Conservation (phyloP, 2,113 vertebrate species). For the Odocoileus virginianus region DNA sequence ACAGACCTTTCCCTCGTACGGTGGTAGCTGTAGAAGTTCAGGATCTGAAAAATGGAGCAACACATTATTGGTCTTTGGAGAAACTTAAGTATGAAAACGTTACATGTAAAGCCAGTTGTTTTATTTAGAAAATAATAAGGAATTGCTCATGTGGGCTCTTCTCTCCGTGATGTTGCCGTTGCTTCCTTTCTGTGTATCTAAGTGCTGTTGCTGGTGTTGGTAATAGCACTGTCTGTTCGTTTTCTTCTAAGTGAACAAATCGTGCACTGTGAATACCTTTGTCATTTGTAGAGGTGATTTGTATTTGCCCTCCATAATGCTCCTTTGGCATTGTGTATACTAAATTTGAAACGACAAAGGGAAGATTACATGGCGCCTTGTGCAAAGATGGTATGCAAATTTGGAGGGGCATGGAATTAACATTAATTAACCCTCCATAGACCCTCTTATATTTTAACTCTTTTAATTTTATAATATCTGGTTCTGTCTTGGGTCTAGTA, state of each 20-base stretch:
- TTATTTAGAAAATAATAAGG: not conserved
- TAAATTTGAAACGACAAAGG: not conserved
- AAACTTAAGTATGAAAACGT: constrained; percentile 90
- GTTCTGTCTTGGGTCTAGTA: not conserved
- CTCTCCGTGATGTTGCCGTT: not conserved
- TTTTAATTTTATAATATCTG: not conserved
- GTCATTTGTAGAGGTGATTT: not conserved
- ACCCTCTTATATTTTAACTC: not conserved
- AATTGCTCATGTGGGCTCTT: not conserved
- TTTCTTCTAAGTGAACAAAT: not conserved
- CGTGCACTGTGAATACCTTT: not conserved
- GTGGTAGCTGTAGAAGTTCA: constrained; percentile 98
- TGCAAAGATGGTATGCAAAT: not conserved
- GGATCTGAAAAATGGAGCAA: constrained; percentile 97
- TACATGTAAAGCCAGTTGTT: accelerated
- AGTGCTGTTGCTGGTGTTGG: not conserved
- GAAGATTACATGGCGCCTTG: not conserved
- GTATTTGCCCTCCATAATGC: not conserved
- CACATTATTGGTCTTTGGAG: constrained; percentile 97
- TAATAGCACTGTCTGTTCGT: not conserved
- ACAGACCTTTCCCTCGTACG: constrained; percentile 91
- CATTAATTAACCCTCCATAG: not conserved
- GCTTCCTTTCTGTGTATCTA: not conserved
- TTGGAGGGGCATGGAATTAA: not conserved
- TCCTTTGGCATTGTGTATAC: not conserved